Evolutionary conservation across 2,888 invertebrate genomes (phyloP).

Genomic region (Hedychridium roseum): DNA sequence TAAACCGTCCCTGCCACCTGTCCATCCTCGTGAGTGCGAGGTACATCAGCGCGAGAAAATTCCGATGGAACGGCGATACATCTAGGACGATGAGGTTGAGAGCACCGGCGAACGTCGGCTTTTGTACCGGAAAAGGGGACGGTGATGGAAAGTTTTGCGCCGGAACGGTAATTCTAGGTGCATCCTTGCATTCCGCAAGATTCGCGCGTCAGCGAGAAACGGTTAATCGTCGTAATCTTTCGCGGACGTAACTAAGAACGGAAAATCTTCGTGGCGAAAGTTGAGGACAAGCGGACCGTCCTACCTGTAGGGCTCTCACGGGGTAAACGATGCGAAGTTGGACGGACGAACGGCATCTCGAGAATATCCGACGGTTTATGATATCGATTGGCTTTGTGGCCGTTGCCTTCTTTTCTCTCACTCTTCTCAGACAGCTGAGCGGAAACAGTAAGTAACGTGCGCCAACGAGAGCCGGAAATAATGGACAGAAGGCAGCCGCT

Average conservation of each 20-base stretch:
- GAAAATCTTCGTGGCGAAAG: too few relatives aligned
- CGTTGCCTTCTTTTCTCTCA: constrained; percentile 12
- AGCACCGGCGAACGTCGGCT: too few relatives aligned
- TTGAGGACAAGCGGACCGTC: too few relatives aligned
- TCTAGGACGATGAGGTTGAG: too few relatives aligned
- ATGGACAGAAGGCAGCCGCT: constrained; percentile 37
- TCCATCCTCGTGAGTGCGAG: constrained; percentile 19
- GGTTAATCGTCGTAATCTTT: too few relatives aligned
- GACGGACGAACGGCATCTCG: neutral
- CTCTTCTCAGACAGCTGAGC: constrained; percentile 26
- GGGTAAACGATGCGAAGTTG: neutral
- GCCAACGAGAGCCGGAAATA: constrained; percentile 39
- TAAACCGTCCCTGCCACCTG: constrained; percentile 29
- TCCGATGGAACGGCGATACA: too few relatives aligned
- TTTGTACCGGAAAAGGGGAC: too few relatives aligned
- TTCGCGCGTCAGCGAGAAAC: too few relatives aligned
- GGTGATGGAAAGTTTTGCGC: constrained; percentile 5
- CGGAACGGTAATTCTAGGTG: constrained; percentile 7
- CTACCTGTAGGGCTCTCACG: too few relatives aligned
- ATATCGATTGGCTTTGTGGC: constrained; percentile 28
- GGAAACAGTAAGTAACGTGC: constrained; percentile 34
- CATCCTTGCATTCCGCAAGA: too few relatives aligned
- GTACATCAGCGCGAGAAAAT: constrained; percentile 23
- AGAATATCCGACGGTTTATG: constrained; percentile 26
- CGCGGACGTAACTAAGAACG: too few relatives aligned